Base-by-base conservation (phyloP, 2,888 invertebrate genomes). In the Nomada lathburiana region DNA sequence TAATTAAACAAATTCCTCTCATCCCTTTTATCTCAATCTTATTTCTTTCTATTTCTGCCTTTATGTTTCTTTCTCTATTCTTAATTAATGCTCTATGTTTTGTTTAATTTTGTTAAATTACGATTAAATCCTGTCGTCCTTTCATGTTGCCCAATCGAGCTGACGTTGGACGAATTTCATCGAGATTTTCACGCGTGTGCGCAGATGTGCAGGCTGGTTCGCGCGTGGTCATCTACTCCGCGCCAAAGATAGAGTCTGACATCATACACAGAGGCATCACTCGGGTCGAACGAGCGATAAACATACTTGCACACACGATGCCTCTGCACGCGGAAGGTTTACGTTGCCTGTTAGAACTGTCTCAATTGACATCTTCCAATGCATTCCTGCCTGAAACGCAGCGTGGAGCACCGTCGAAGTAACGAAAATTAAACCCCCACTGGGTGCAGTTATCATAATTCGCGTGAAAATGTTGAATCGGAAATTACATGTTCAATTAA, bases 201-300 rank as follows among this genome's bases (percentile, higher is more conserved):
- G 78, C 71, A 62, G 60, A 67, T 62, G 77, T 55, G 62, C 68
- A 36, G 36, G 47, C 59, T 65, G 62, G 59, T 75, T 78, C 70
- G 47, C 50, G 80, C 83, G 89, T 89, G 88, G 90, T 90, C 88
- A 90, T 89, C 89, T 84, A 90, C 89, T 88, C 81, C 82, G 78
- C 76, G 78, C 91, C 90, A 90, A 90, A 90, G 90, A 90, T 90
- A 90, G 90, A 90, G 82, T 81, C 90, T 90, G 90, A 90, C 90
- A 90, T 90, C 90, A 90, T 90, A 88, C 87, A 81, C 80, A 83
- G 87, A 84, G 75, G 88, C 88, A 89, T 89, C 89, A 80, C 77
- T 83, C 83, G 84, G 86, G 78, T 81, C 83, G 89, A 86, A 89
- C 80, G 78, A 76, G 70, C 83, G 89, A 89, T 89, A 88, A 89